Percentiles rank a stretch among this genome's conserved stretches.
Conservation (phyloP, 2,888 invertebrate genomes). For the Hypsopygia costalis region DNA sequence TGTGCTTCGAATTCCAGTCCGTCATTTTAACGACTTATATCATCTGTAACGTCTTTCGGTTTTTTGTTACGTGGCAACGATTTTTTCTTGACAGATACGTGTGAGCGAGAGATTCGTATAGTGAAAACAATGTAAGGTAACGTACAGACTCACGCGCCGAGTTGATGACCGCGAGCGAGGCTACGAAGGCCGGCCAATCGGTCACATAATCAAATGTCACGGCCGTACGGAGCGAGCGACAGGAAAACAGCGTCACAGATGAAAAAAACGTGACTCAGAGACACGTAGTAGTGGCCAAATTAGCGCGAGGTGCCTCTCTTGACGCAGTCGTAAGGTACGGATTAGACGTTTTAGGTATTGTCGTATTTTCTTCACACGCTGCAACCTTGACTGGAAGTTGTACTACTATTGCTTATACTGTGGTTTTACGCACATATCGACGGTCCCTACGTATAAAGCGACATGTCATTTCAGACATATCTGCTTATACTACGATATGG, state of each 20-base stretch:
- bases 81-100: conserved; percentile 7
- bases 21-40: conserved; percentile 21
- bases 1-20: conserved; percentile 38
- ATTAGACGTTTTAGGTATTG: conserved; percentile 32
- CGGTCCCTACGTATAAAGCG: too few relatives aligned
- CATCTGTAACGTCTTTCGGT: conserved; percentile 32
- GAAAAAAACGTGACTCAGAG: conserved; percentile 68
- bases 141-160: conserved; percentile 56
- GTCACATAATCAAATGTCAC: conserved; percentile 77
- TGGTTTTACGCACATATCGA: too few relatives aligned
- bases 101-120: conserved; percentile 16
- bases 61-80: conserved; percentile 8
- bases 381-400: conserved; percentile 31
- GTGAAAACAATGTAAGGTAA: conserved; percentile 29
- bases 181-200: conserved; percentile 76
- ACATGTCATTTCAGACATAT: too few relatives aligned
- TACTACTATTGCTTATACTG: too few relatives aligned
- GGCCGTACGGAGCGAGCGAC: conserved; percentile 59
- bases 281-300: conserved; percentile 25
- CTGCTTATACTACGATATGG: too few relatives aligned
- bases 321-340: conserved; percentile 13
- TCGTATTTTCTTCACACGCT: conserved; percentile 32
- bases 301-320: conserved; percentile 5
- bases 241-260: conserved; percentile 69
- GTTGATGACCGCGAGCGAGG: conserved; percentile 65